phyloP scores from a whole-genome alignment of 2,888 invertebrate genomes.

The Cheiracanthium punctorium region DNA sequence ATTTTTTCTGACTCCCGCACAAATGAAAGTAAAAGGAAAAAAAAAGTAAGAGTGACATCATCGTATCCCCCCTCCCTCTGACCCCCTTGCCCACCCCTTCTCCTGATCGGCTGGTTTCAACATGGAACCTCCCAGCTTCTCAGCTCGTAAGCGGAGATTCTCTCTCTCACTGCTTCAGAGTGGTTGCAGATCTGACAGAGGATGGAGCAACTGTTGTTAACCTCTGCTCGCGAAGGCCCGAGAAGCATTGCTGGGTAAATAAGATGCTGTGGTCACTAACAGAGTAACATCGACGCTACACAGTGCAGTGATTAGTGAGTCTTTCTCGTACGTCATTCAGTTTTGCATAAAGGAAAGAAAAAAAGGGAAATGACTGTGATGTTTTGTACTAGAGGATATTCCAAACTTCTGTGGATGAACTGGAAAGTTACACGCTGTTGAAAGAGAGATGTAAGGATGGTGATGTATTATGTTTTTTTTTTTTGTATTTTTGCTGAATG shows the following conservation, averaged over 20 bases:
- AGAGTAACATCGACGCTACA: no score
- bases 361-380: no score
- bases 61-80: not conserved
- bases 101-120: not conserved
- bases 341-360: no score
- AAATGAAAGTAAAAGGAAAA: no score
- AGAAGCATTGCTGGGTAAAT: not conserved
- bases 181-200: not conserved
- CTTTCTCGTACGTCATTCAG: no score
- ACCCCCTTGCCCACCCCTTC: not conserved
- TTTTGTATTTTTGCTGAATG: no score
- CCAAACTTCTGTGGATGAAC: no score
- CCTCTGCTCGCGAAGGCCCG: not conserved
- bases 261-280: not conserved
- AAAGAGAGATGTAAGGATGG: no score
- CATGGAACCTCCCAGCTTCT: constrained; percentile 4
- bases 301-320: no score
- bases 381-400: no score
- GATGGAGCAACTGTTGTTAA: not conserved
- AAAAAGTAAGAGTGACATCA: not conserved
- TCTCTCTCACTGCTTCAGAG: not conserved
- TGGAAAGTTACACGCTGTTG: no score
- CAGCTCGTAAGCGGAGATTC: not conserved
- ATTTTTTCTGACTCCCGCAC: not conserved
- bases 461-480: no score